Percentiles rank a stretch among this genome's conserved stretches.
Evolutionary conservation across 2,797 vertebrate species (phyloP).

Genomic region (Crypturellus tataupa): DNA sequence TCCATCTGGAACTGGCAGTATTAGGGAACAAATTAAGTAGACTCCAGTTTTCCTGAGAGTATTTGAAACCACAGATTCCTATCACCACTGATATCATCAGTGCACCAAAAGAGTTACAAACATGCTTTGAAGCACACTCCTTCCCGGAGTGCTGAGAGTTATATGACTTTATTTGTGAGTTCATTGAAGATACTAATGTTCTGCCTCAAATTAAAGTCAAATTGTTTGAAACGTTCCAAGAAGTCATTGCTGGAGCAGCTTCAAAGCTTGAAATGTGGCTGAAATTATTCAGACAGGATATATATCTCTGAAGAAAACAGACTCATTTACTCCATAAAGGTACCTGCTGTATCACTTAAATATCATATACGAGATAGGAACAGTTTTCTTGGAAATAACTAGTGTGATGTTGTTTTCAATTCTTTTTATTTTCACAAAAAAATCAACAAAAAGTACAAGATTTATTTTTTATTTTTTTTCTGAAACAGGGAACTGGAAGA

Average conservation of each 20-base stretch:
- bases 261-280: conserved; percentile 10
- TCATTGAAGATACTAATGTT: conserved; percentile 33
- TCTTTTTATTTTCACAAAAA: neutral
- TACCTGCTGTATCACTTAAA: neutral
- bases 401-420: neutral
- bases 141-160: neutral
- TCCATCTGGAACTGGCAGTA: conserved; percentile 35
- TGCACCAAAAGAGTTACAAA: neutral
- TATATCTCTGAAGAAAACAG: conserved; percentile 24
- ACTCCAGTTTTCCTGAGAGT: conserved; percentile 19
- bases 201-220: conserved; percentile 55
- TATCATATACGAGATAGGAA: neutral
- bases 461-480: neutral
- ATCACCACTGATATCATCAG: neutral
- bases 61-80: conserved; percentile 27
- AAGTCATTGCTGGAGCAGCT: conserved; percentile 31
- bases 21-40: conserved; percentile 24
- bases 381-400: neutral
- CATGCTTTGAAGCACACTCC: conserved; percentile 15
- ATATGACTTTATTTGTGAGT: neutral
- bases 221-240: conserved; percentile 50
- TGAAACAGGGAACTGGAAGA: neutral
- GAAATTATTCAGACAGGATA: conserved; percentile 12
- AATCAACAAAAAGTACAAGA: neutral
- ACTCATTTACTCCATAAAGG: neutral